Evolutionary conservation across 1,140 invertebrate genomes (phyloP), one percentile per base, ranked within the genome.

Genomic region (Hypothenemus hampei): DNA sequence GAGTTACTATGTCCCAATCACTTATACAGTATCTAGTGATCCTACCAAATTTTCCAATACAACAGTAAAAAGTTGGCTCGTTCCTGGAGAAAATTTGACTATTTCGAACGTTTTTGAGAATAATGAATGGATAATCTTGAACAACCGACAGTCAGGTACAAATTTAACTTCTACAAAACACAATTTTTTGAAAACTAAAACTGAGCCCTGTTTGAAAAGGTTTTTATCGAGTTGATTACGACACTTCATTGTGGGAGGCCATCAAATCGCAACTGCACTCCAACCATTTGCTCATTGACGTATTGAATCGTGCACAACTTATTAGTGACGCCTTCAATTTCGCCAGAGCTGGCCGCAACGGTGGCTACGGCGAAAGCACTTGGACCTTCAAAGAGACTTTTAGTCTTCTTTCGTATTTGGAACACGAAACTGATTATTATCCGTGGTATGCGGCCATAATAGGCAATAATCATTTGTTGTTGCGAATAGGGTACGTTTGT

Each of bases 191-290:
- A 31, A 13, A 31, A 8, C 26, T 13, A n/a, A n/a, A n/a, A 31
- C 3, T 13, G 13, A 31, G 13, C 29, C 13, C 2, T 19, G 7
- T 18, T 31, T 29, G n/a, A n/a, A 29, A 1, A 77, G 88, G 87
- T 20, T 85, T 84, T 55, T 92, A 90, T 69, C 77, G 89, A 18
- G 87, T 91, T 0, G 86, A 86, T 64, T 93, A 93, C 67, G 83
- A 89, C 53, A 68, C 74, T 1, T 62, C 64, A 6, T 81, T 78
- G 20, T 91, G 87, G 88, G 65, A 79, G 43, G 72, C 73, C 21
- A 76, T 86, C 20, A 76, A 78, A 15, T 21, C 72, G 0, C 71
- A 73, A 10, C 67, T 89, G 4, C 66, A 70, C 0, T 72, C 75
- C 16, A 69, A 80, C 44, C 71, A 76, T 55, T 59, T 71, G 58